phyloP scores from a whole-genome alignment of 2,888 invertebrate genomes.

The Zygaena filipendulae region DNA sequence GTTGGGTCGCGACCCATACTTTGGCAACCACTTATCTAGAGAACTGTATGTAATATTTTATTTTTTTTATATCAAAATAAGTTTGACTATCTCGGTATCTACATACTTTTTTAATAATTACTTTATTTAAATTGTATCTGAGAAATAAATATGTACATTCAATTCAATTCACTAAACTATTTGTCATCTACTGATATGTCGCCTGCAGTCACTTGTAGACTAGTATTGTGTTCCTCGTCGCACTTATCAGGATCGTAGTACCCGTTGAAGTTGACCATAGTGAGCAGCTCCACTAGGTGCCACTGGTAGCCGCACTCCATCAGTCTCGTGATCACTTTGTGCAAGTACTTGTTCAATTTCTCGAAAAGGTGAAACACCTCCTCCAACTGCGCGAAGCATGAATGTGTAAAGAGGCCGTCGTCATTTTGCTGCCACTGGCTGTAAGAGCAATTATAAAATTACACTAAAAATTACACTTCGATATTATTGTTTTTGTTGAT shows the following conservation, averaged over 20 bases:
- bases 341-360: constrained; percentile 69
- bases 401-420: constrained; percentile 61
- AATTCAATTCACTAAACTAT: too few relatives aligned
- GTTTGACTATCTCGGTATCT: too few relatives aligned
- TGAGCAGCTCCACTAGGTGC: constrained; percentile 72
- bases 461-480: background rate
- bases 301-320: constrained; percentile 75
- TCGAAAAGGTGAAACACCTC: constrained; percentile 72
- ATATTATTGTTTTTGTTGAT: too few relatives aligned
- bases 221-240: constrained; percentile 32
- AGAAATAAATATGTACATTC: too few relatives aligned
- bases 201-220: too few relatives aligned
- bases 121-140: too few relatives aligned
- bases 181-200: too few relatives aligned
- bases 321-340: constrained; percentile 71
- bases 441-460: constrained; percentile 23
- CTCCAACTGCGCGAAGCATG: constrained; percentile 65
- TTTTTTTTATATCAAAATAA: too few relatives aligned
- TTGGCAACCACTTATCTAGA: too few relatives aligned
- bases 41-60: too few relatives aligned
- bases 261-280: constrained; percentile 74
- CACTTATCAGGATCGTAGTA: constrained; percentile 56
- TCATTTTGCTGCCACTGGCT: constrained; percentile 68
- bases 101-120: too few relatives aligned
- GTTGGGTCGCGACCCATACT: too few relatives aligned